Base-by-base conservation (phyloP, 2,888 invertebrate species). In the Escarpia spicata region DNA sequence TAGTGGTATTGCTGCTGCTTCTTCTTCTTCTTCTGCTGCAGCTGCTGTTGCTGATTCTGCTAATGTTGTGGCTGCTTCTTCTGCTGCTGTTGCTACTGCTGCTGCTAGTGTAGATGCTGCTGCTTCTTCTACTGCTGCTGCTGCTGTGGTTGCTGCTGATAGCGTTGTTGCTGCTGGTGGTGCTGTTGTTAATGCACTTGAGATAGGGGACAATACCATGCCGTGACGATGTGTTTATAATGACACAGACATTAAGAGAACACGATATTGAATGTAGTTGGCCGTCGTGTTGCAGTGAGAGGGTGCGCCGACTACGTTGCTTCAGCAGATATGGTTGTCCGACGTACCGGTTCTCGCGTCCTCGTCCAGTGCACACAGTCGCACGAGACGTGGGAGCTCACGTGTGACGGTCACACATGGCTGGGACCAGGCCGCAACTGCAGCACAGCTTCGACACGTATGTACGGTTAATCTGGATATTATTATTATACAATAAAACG, bases 331-430 rank as follows among this genome's bases (percentile, higher is more conserved):
- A 60, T 91, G 89, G 44, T 91, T n/a, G 91, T 92, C 1, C 44
- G 91, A 90, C 3, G 92, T 12, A 52, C 45, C n/a, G 92, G 91
- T 10, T 44, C 43, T 45, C 26, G 37, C 37, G 89, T 91, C 44
- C 43, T 91, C 43, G 43, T 92, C n/a, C 91, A 91, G 19, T 92
- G 92, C 91, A 92, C 91, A 52, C 75, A 44, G 31, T 44, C 92
- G 26, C 91, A 91, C 26, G 92, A 92, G 8, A 91, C 19, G 43
- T 92, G 92, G 92, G 91, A 92, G 19, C 15, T 92, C 44, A 92
- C 90, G 31, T 92, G 92, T 52, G 45, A 60, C 31, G 91, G 91
- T n/a, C 45, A 58, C n/a, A 60, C 45, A 19, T 92, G 92, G 92
- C 31, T 43, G n/a, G 92, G 92, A 37, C 90, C 90, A 52, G 45